These are phyloP conservation scores for Bucco capensis DNA, from an alignment of 2,113 vertebrate species.

Conservation along the genomic window DNA sequence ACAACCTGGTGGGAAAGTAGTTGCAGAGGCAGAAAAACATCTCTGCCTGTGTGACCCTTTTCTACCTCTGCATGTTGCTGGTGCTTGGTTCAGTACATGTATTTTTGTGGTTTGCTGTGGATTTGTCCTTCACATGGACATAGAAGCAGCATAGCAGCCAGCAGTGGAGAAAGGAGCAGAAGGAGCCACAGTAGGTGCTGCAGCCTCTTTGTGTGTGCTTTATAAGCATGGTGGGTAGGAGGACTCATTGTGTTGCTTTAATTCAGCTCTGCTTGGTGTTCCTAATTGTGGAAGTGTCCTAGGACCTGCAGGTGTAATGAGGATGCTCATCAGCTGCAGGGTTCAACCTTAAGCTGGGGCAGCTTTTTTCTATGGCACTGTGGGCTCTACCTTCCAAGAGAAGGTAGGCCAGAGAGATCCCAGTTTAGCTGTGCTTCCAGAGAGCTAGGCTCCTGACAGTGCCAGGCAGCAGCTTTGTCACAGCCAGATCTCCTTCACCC, in stretches of 20 bases:
- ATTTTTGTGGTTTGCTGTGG: neutral
- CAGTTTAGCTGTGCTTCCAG: rapidly evolving
- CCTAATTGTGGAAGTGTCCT: neutral
- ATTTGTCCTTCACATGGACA: neutral
- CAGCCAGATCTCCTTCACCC: neutral
- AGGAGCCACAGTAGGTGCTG: neutral
- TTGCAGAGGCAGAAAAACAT: neutral
- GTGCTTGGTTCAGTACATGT: neutral
- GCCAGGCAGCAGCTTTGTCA: neutral
- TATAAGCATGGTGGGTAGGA: neutral
- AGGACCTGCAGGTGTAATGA: neutral
- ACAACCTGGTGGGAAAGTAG: neutral
- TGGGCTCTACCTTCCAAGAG: neutral
- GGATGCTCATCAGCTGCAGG: neutral
- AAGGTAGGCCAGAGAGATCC: neutral
- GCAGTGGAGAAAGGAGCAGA: neutral
- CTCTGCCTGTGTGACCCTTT: neutral
- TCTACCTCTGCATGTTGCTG: neutral
- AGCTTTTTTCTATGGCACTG: neutral
- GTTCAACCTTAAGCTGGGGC: neutral
- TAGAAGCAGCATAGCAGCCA: neutral
- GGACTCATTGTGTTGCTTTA: neutral
- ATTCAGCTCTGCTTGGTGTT: neutral
- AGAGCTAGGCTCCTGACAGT: neutral
- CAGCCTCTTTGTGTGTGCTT: neutral